Base-by-base conservation (phyloP, 1,140 invertebrate species). In the Caenorhabditis tropicalis region DNA sequence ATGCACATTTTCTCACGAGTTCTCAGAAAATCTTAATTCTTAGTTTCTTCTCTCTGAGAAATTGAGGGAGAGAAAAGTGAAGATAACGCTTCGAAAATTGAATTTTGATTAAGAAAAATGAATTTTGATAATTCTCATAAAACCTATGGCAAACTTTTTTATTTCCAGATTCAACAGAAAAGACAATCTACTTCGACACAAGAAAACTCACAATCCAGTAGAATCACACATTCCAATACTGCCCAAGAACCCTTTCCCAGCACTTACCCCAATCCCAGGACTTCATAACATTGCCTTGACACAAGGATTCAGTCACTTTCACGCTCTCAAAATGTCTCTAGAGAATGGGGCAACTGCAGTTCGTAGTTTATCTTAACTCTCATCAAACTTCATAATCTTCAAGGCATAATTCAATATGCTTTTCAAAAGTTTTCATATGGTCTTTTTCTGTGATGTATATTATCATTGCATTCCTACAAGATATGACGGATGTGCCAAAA, bases 161-260 rank as follows among this genome's bases (percentile, higher is more conserved):
- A 51, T 65, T 84, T 84, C 0, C 48, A 84, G 83, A 46, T 84
- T 84, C 83, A 84, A 84, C 43, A 21, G 83, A 46, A 84, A 84
- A 33, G 83, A 84, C 51, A 84, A 84, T 27, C 74, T 84, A 15
- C 49, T 84, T 10, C 65, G 83, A n/a, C 83, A 84, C 24, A 81
- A 80, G 49, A 79, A 81, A 48, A 84, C 83, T 1, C 83, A 84
- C 51, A 27, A n/a, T 10, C 70, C 39, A 24, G 58, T 12, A 15
- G 19, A 31, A 4, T 12, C 65, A 7, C 19, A 12, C 12, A 12
- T 46, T 7, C 19, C 19, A 12, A 15, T 21, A 2, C 29, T 74
- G 15, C 33, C 65, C 1, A 74, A 74, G 15, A 74, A 39, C n/a
- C 19, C 6, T 3, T 74, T 74, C 65, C 65, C 43, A 12, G 19